Conservation (phyloP, 2,797 vertebrate species). For the Mycteria americana region DNA sequence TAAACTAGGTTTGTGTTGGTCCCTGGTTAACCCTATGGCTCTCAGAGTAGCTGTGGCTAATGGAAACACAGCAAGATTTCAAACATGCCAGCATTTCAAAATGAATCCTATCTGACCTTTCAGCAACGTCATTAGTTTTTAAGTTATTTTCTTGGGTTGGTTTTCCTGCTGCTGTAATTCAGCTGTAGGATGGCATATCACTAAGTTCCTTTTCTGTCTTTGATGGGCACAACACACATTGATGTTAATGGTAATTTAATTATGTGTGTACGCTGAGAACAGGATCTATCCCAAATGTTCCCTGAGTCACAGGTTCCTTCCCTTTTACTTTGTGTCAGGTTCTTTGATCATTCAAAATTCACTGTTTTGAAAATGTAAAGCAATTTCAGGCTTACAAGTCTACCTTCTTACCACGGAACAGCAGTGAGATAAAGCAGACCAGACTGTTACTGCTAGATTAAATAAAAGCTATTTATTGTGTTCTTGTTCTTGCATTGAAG, state of each 20-base stretch:
- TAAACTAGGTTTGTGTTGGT: not conserved
- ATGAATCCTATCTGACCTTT: not conserved
- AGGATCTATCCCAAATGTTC: not conserved
- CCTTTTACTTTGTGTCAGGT: not conserved
- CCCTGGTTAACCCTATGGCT: not conserved
- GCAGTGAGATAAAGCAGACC: not conserved
- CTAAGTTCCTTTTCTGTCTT: not conserved
- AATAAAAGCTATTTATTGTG: not conserved
- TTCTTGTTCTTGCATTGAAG: not conserved
- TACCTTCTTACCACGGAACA: not conserved
- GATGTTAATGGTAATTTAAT: not conserved
- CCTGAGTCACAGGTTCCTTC: not conserved
- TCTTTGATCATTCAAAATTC: not conserved
- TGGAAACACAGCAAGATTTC: not conserved
- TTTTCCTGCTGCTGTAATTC: not conserved
- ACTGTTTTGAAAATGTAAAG: not conserved
- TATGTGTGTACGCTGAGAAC: not conserved
- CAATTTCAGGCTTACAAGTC: not conserved
- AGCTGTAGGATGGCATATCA: not conserved
- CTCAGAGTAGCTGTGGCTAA: not conserved
- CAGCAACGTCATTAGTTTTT: not conserved
- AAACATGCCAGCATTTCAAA: not conserved
- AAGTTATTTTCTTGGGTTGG: not conserved
- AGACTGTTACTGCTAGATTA: not conserved
- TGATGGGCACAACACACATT: rapidly evolving